These are phyloP conservation scores for Aselliscus stoliczkanus DNA, from an alignment of 2,797 vertebrate species.

Conservation along the genomic window DNA sequence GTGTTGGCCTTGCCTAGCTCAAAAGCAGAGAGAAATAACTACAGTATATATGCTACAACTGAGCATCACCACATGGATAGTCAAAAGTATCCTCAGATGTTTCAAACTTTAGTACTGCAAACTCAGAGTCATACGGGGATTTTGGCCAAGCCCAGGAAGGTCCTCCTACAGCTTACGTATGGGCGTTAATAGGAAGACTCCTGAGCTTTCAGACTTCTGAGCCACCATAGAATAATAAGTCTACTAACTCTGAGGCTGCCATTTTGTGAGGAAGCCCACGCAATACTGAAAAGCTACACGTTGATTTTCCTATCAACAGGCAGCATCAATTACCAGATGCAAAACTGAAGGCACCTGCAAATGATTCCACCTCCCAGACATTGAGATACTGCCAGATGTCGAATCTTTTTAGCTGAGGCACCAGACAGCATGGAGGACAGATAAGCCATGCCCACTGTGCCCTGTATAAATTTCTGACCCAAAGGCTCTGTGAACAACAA, in stretches of 20 bases:
- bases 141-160: not conserved
- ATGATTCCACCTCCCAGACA: not conserved
- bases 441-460: not conserved
- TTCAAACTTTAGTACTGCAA: not conserved
- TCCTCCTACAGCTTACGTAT: not conserved
- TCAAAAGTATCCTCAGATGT: not conserved
- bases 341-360: not conserved
- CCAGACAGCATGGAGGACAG: not conserved
- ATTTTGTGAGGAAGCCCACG: not conserved
- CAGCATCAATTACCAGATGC: too few relatives aligned
- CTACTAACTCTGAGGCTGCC: not conserved
- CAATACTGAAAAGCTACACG: rapidly evolving
- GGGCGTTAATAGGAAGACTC: not conserved
- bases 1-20: not conserved
- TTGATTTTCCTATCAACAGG: not conserved
- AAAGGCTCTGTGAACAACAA: not conserved
- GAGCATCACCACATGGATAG: not conserved
- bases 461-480: not conserved
- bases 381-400: not conserved
- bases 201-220: not conserved
- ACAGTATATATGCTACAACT: not conserved
- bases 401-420: not conserved
- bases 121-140: not conserved
- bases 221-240: not conserved
- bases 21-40: not conserved